Evolutionary conservation across 1,140 invertebrate genomes (phyloP), one percentile per base, ranked within the genome.

Genomic region (Melanaphis sacchari): DNA sequence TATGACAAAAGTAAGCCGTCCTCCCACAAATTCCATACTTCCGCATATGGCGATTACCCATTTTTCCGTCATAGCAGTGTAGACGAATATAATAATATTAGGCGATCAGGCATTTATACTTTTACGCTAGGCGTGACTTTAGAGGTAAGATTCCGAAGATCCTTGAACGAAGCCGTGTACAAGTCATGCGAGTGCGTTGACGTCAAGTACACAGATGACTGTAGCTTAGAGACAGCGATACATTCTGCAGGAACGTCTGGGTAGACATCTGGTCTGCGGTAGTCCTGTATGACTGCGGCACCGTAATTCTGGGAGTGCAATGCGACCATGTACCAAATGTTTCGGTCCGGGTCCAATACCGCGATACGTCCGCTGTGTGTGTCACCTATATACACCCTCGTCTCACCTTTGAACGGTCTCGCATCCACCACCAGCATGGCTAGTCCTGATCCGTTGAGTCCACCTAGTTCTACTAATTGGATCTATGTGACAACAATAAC

Each of bases 131-230:
- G 36, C 26, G 41, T 93, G 1, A 93, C 26, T 4, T 85, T 54
- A 85, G 91, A 54, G 46, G 81, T 93, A 24, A 54, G n/a, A 84
- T 93, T 93, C 46, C 91, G 41, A 7, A 93, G 81, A 40, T 93
- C 91, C 46, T 31, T 82, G n/a, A 84, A 82, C 76, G 91, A 84
- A 36, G 76, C 91, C 36, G 91, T 85, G 46, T 85, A 93, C 46
- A 93, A 40, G 22, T 52, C 40, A 9, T 84, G 66, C 41, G 91
- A 92, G 1, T 15, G 91, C 41, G 36, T 40, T 4, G 91, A 92
- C 18, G 91, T 92, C 9, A 92, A 52, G 43, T 49, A 92, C n/a
- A 92, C 43, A 4, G n/a, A 82, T 24, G 24, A 84, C 36, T 41
- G 76, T 5, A 84, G 49, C 91, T 92, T 92, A 22, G 81, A 84